Base-by-base conservation (phyloP, 2,888 invertebrate genomes). In the Serripes groenlandicus region DNA sequence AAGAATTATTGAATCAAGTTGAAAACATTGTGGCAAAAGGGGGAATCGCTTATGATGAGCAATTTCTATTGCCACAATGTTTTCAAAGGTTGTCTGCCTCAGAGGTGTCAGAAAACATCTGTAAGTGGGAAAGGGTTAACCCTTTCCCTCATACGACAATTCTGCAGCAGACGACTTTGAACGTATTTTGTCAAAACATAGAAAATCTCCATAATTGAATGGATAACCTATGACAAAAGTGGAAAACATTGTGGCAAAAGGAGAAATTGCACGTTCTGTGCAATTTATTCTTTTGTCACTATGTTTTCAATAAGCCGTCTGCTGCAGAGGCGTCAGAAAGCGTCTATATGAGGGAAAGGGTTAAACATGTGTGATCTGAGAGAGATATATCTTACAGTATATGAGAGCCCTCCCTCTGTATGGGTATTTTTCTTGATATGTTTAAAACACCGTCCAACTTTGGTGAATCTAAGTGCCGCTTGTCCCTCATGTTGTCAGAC, bases 361-460 rank as follows among this genome's bases (percentile, higher is more conserved):
- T 42, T 11, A 42, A 42, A 15, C 42, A 11, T 42, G 7, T 42
- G 15, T 11, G 42, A 7, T 15, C 42, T 42, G 15, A 7, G 15
- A 42, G 42, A 42, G 15, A 42, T 21, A 49, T n/a, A 42, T 73
- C 87, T 77, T 82, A 88, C 87, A 73, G 73, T 52, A 88, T 72
- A n/a, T 77, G 85, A 9, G 87, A 86, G 18, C 82, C 75, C 73
- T 90, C 88, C 62, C 91, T 86, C 35, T 88, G 87, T 56, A 87
- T 79, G 28, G 91, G 78, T 35, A 90, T 86, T 78, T 91, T 91
- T 58, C 84, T 88, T 64, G 89, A 86, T 68, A 92, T 91, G 26
- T 88, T 86, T 9, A 92, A 80, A 23, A 91, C 85, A 23, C 88
- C 90, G 49, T 91, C 90, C 26, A 92, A 82, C 34, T 89, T 86